Evolutionary conservation across 2,888 invertebrate species (phyloP).

Genomic region (Emmelina monodactyla): DNA sequence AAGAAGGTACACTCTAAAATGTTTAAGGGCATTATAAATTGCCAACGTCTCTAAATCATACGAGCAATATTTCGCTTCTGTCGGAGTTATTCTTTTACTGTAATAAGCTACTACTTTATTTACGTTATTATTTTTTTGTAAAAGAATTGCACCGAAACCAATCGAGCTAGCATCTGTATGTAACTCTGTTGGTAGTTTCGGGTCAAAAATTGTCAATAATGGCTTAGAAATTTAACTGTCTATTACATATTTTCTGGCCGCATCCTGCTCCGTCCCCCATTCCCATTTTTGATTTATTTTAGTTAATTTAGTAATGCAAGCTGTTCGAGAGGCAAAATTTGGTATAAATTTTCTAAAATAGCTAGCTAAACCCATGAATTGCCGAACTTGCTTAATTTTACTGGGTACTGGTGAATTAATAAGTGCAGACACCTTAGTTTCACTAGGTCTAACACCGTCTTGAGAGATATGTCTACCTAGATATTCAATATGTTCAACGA

Average conservation of each 20-base stretch:
- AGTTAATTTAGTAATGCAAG: conserved; percentile 20
- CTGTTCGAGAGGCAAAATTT: conserved; percentile 16
- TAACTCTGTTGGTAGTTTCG: conserved; percentile 13
- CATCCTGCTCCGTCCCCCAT: conserved; percentile 20
- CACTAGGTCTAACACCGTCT: conserved; percentile 18
- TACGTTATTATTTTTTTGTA: conserved; percentile 18
- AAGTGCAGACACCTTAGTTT: conserved; percentile 14
- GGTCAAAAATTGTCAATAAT: conserved; percentile 18
- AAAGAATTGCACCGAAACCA: conserved; percentile 24
- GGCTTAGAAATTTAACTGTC: conserved; percentile 15
- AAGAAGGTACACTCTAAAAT: conserved; percentile 28
- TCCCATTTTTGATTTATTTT: conserved; percentile 18
- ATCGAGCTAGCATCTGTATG: conserved; percentile 19
- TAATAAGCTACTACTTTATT: conserved; percentile 23
- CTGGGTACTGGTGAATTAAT: conserved; percentile 12
- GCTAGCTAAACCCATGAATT: conserved; percentile 20
- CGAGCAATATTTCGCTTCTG: conserved; percentile 19
- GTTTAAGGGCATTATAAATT: conserved; percentile 19
- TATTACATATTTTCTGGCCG: conserved; percentile 18
- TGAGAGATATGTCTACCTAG: conserved; percentile 16
- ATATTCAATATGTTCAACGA: conserved; percentile 16
- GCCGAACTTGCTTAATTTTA: conserved; percentile 15
- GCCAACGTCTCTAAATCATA: conserved; percentile 34
- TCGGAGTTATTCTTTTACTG: conserved; percentile 20
- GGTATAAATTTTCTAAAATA: conserved; percentile 22